A percentile compares a stretch with the other conserved stretches of the same genome.
phyloP scores from a whole-genome alignment of 2,113 vertebrate genomes.

The Symphodus melops region DNA sequence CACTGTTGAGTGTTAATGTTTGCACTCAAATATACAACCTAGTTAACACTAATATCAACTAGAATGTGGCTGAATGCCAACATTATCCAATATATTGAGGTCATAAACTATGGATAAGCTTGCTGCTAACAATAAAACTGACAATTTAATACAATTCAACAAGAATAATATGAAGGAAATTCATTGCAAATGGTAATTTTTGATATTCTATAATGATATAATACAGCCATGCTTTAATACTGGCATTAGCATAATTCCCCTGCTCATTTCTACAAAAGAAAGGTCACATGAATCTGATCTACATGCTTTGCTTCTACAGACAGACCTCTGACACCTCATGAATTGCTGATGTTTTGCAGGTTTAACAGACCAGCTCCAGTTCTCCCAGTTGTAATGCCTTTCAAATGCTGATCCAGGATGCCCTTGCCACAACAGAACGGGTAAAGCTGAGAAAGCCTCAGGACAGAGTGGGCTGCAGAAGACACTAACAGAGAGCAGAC shows the following conservation, averaged over 20 bases:
- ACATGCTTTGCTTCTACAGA: conserved; percentile 36
- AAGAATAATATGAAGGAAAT: too few species aligned
- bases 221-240: too few species aligned
- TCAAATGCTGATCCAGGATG: conserved; percentile 68
- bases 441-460: conserved; percentile 61
- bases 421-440: conserved; percentile 65
- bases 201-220: too few species aligned
- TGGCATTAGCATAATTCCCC: neutral
- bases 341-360: conserved; percentile 70
- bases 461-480: conserved; percentile 69
- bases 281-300: conserved; percentile 45
- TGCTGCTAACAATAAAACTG: neutral
- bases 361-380: conserved; percentile 61
- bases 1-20: too few species aligned
- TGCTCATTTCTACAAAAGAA: conserved; percentile 42
- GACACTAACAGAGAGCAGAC: conserved; percentile 65
- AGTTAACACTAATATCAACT: neutral
- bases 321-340: conserved; percentile 54
- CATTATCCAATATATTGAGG: neutral
- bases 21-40: neutral
- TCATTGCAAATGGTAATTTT: too few species aligned
- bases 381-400: conserved; percentile 61
- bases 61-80: neutral
- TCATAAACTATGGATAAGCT: neutral
- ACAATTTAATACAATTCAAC: too few species aligned